A percentile compares a stretch with the other conserved stretches of the same genome.
phyloP scores from a whole-genome alignment of 2,888 invertebrate genomes.

The Harpalus rufipes region DNA sequence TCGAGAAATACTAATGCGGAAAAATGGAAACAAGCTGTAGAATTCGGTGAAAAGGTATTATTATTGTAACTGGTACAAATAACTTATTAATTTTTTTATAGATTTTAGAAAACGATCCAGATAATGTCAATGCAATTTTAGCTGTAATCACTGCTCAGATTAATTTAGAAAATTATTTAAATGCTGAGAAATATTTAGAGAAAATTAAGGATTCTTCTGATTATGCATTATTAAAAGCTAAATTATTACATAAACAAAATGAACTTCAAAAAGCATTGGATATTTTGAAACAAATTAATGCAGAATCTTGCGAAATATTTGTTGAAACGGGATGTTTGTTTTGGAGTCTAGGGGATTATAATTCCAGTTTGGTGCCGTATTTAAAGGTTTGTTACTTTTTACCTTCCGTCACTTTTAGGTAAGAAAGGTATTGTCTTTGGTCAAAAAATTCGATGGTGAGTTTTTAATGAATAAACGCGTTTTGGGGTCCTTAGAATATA shows the following conservation, averaged over 20 bases:
- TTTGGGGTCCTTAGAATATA: too few relatives aligned
- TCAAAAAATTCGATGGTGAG: too few relatives aligned
- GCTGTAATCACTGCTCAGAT: slow-evolving; percentile 75
- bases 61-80: slow-evolving; percentile 26
- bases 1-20: slow-evolving; percentile 76
- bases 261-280: slow-evolving; percentile 80
- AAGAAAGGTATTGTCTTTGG: too few relatives aligned
- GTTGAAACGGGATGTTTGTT: slow-evolving; percentile 82
- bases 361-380: slow-evolving; percentile 82
- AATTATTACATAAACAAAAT: slow-evolving; percentile 78
- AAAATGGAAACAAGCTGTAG: slow-evolving; percentile 76
- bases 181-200: slow-evolving; percentile 75
- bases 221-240: slow-evolving; percentile 77
- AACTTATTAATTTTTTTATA: slow-evolving; percentile 37
- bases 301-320: slow-evolving; percentile 79
- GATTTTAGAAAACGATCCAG: slow-evolving; percentile 39
- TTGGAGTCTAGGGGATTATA: slow-evolving; percentile 80
- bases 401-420: too few relatives aligned
- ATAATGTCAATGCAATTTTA: slow-evolving; percentile 70
- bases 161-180: slow-evolving; percentile 74
- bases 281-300: slow-evolving; percentile 77
- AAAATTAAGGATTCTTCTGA: slow-evolving; percentile 69
- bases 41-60: slow-evolving; percentile 75
- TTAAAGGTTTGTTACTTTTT: slow-evolving; percentile 78
- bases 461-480: too few relatives aligned